These are phyloP conservation scores for Drosophila paramelanica DNA, from an alignment of 2,888 invertebrate species.

Conservation along the genomic window DNA sequence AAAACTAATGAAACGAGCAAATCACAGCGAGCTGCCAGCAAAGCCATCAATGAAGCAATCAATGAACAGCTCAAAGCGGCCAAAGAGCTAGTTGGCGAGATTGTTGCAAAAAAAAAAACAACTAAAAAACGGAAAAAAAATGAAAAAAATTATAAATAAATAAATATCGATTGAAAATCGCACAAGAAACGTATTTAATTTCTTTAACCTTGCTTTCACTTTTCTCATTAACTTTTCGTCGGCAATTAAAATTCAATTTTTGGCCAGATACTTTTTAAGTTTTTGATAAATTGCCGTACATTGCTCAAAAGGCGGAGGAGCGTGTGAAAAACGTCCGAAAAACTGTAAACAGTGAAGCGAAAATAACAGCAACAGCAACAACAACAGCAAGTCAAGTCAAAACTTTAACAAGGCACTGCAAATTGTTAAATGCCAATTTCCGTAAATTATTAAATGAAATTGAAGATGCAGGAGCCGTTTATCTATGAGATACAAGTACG, in stretches of 20 bases:
- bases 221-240: constrained; percentile 79
- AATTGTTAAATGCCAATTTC: constrained; percentile 80
- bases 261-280: constrained; percentile 28
- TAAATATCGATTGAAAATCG: constrained; percentile 58
- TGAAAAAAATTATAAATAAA: background rate
- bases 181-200: constrained; percentile 67
- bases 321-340: constrained; percentile 70
- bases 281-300: constrained; percentile 69
- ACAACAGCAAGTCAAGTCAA: constrained; percentile 17
- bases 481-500: constrained; percentile 44
- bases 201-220: constrained; percentile 81
- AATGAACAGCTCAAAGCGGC: constrained; percentile 47
- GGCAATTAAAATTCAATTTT: constrained; percentile 81
- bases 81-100: constrained; percentile 15
- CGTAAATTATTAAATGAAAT: constrained; percentile 81
- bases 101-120: constrained; percentile 50
- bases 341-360: constrained; percentile 9
- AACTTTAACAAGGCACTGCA: constrained; percentile 73
- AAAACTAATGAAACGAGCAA: constrained; percentile 67
- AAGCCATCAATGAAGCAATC: constrained; percentile 59
- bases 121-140: background rate
- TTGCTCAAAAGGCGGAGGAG: constrained; percentile 64
- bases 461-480: constrained; percentile 71
- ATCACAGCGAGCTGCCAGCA: constrained; percentile 32
- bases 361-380: constrained; percentile 24